Evolutionary conservation across 1,140 invertebrate species (phyloP).

Genomic region (Atta colombica): DNA sequence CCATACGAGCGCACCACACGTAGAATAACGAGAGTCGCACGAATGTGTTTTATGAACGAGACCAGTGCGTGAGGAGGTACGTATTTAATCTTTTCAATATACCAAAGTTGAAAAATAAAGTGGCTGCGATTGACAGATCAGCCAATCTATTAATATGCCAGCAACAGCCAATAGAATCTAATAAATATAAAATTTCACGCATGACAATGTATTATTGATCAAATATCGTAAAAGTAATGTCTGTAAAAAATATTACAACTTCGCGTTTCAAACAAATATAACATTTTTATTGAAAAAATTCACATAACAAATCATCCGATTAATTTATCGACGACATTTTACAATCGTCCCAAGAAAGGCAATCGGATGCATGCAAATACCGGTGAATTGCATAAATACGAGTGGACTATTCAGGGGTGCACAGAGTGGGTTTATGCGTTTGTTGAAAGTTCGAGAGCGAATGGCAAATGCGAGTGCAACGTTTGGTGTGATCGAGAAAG

Average conservation of each 20-base stretch:
- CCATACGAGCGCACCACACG: background rate
- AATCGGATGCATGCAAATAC: conserved; percentile 43
- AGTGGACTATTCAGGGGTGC: background rate
- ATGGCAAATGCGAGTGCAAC: conserved; percentile 63
- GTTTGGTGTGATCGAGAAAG: conserved; percentile 72
- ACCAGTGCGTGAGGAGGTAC: background rate
- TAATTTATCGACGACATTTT: conserved; percentile 30
- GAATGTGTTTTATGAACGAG: conserved; percentile 20
- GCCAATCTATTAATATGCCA: conserved; percentile 4
- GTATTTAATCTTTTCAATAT: conserved; percentile 39
- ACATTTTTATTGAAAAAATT: conserved; percentile 29
- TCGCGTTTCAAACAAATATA: background rate
- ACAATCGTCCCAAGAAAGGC: conserved; percentile 20
- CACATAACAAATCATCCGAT: background rate
- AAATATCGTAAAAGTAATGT: conserved; percentile 13
- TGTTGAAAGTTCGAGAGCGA: conserved; percentile 65
- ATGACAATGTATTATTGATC: background rate
- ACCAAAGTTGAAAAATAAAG: conserved; percentile 1
- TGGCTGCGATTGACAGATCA: background rate
- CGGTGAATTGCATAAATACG: conserved; percentile 43
- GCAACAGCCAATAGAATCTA: background rate
- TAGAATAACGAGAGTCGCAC: conserved; percentile 43
- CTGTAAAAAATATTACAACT: background rate
- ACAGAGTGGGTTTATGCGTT: conserved; percentile 58
- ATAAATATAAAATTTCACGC: background rate